Conservation (phyloP, 1,140 invertebrate genomes). For the Elymnias hypermnestra region DNA sequence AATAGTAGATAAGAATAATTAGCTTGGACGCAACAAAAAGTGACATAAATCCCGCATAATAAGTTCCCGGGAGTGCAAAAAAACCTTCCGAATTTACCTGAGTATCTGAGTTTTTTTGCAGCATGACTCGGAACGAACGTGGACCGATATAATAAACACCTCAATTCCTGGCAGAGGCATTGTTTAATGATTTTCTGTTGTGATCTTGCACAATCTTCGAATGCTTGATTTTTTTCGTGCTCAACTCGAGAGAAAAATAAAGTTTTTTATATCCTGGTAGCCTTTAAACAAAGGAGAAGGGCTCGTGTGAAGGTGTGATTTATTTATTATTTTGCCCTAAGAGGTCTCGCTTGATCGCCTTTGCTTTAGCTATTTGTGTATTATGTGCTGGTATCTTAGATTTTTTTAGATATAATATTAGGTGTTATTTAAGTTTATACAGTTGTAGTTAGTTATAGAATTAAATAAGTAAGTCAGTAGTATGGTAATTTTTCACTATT, state of each 20-base stretch:
- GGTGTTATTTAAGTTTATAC: too few relatives aligned
- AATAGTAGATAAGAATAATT: slow-evolving; percentile 74
- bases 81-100: slow-evolving; percentile 63
- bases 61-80: slow-evolving; percentile 57
- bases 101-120: slow-evolving; percentile 50
- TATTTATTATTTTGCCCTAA: slow-evolving; percentile 66
- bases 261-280: slow-evolving; percentile 68
- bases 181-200: slow-evolving; percentile 73
- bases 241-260: slow-evolving; percentile 54
- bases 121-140: slow-evolving; percentile 48
- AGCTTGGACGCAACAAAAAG: slow-evolving; percentile 69
- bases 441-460: too few relatives aligned
- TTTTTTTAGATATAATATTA: slow-evolving; percentile 4
- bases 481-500: too few relatives aligned
- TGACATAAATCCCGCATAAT: slow-evolving; percentile 75
- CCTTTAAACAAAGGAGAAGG: slow-evolving; percentile 68
- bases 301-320: slow-evolving; percentile 70
- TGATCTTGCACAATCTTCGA: slow-evolving; percentile 72
- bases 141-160: slow-evolving; percentile 69
- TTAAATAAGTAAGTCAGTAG: too few relatives aligned
- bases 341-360: slow-evolving; percentile 50
- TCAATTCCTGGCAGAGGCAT: slow-evolving; percentile 69
- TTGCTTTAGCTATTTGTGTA: slow-evolving; percentile 39
- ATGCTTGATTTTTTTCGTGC: slow-evolving; percentile 51
- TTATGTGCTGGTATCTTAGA: slow-evolving; percentile 20